Evolutionary conservation across 2,113 vertebrate genomes (phyloP), one percentile per base, ranked within the genome.

Genomic region (Centropus bengalensis): DNA sequence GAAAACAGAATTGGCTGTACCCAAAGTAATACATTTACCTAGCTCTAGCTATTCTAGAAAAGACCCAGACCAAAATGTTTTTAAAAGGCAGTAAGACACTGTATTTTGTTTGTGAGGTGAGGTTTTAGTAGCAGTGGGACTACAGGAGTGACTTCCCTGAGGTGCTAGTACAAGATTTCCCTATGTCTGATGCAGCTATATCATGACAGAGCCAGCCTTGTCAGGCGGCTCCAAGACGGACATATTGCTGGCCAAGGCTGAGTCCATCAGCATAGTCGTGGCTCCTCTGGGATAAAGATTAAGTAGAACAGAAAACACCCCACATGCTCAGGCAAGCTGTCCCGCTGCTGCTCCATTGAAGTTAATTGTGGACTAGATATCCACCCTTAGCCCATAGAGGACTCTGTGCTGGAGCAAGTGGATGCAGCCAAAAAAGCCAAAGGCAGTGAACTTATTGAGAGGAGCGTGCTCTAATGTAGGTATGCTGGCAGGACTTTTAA

Each of bases 201-300:
- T 9, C 36, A 36, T 36, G 36, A 36, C 36, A 36, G 36, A 36
- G 36, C 36, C 36, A 6, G 4, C 23, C 59, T 8, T 24, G 10
- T 8, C 32, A 79, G 8, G 14, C 0, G 0, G 8, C 45, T 66
- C 27, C 42, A 58, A 63, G 30, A n/a, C 0, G 1, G 51, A 64
- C 19, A 12, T 2, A 1, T 58, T 0, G 0, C 49, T 71, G n/a
- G 24, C 32, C 32, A 73, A 56, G 36, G 7, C 18, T 0, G 14
- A 86, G 30, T 2, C 15, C 3, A 26, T 40, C 21, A 59, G 3
- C 0, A 0, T 12, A 2, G 19, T 13, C 12, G 8, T 18, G 60
- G 14, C 0, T 0, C 40, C 16, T 75, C 36, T 36, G 10, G 3
- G 12, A 36, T 36, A 36, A 36, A 36, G 36, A 36, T 36, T 36